phyloP scores from a whole-genome alignment of 2,888 invertebrate genomes.

The Ophonus ardosiacus region DNA sequence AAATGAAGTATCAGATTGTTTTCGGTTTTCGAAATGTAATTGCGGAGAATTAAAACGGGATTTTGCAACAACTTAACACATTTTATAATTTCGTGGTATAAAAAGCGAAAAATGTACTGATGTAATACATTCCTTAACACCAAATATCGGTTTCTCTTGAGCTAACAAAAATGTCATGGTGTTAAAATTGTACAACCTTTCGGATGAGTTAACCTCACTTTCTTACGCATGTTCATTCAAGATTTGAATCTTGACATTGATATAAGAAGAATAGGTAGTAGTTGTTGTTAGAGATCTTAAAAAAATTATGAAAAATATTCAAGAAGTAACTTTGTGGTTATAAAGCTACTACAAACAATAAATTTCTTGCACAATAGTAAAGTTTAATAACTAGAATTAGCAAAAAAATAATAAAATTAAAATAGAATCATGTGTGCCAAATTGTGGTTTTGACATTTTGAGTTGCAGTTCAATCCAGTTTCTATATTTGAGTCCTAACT shows the following conservation, averaged over 20 bases:
- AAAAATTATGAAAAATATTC: too few species aligned
- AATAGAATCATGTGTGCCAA: too few species aligned
- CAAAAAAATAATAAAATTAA: too few species aligned
- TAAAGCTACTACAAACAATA: too few species aligned
- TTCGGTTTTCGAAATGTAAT: slow-evolving; percentile 31
- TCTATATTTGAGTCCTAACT: too few species aligned
- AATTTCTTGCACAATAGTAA: too few species aligned
- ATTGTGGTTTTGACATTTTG: too few species aligned
- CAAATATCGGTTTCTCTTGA: slow-evolving; percentile 2
- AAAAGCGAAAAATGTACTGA: slow-evolving; percentile 18
- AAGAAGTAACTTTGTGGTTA: too few species aligned
- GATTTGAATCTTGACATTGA: background rate
- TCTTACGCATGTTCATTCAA: slow-evolving; percentile 3
- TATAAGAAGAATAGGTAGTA: too few species aligned
- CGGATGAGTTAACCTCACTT: background rate
- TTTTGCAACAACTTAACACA: slow-evolving; percentile 31
- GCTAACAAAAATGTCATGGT: background rate
- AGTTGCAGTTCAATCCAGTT: too few species aligned
- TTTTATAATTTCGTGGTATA: slow-evolving; percentile 9
- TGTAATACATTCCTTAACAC: slow-evolving; percentile 22
- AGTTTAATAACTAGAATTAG: too few species aligned
- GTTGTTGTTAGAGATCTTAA: too few species aligned
- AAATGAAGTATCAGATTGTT: slow-evolving; percentile 22
- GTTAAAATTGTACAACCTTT: background rate
- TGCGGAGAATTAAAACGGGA: slow-evolving; percentile 5